Evolutionary conservation across 2,888 invertebrate genomes (phyloP).

Genomic region (Tenthredo distinguenda): DNA sequence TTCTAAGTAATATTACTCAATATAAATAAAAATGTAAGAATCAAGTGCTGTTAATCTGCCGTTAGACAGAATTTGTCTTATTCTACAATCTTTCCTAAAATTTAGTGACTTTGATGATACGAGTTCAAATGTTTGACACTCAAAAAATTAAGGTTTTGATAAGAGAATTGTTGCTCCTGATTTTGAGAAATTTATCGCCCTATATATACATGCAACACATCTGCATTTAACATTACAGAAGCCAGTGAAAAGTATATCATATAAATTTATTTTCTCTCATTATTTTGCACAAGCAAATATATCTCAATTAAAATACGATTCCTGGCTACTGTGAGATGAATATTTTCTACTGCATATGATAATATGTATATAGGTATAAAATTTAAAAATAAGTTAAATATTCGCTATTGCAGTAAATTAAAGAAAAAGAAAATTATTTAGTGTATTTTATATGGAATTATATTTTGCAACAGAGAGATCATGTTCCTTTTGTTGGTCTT

Average conservation of each 20-base stretch:
- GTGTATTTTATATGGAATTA: conserved; percentile 42
- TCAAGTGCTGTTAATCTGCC: not conserved
- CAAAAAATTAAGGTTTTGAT: not conserved
- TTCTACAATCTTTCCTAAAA: not conserved
- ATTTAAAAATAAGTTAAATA: conserved; percentile 29
- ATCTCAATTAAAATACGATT: not conserved
- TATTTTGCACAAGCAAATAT: not conserved
- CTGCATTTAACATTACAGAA: not conserved
- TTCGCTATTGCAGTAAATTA: not conserved
- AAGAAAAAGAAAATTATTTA: conserved; percentile 13
- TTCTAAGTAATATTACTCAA: not conserved
- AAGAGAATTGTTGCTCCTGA: conserved; percentile 30
- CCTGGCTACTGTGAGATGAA: conserved; percentile 1
- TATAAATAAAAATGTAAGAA: not conserved
- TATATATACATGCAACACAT: not conserved
- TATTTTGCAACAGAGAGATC: conserved; percentile 14
- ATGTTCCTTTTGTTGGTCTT: conserved; percentile 20
- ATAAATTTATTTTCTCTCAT: not conserved
- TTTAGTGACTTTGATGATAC: not conserved
- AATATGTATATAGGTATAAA: not conserved
- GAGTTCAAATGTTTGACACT: not conserved
- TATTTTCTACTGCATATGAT: conserved; percentile 13
- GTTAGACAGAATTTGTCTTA: not conserved
- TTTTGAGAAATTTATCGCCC: not conserved
- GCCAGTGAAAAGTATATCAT: conserved; percentile 14